phyloP scores from a whole-genome alignment of 2,888 invertebrate species.

The Temnothorax unifasciatus region DNA sequence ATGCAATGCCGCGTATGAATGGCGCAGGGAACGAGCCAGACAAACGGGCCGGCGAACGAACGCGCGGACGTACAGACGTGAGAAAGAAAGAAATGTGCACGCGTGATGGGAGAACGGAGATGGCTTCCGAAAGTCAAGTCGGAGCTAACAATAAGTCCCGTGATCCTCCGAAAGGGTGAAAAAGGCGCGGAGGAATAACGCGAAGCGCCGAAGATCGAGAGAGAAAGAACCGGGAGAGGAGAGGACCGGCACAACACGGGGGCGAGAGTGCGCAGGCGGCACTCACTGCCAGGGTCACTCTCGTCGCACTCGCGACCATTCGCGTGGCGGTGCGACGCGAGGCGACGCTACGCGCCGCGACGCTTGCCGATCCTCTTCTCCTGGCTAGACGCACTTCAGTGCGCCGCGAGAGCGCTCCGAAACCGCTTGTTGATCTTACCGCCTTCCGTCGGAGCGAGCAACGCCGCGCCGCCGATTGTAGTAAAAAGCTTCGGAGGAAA shows the following conservation, averaged over 20 bases:
- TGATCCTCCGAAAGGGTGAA: neutral
- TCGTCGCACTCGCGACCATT: conserved; percentile 66
- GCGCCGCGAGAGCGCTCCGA: conserved; percentile 77
- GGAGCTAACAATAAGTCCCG: neutral
- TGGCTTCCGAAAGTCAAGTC: neutral
- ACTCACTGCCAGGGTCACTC: conserved; percentile 85
- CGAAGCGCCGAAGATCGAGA: neutral
- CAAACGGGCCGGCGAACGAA: conserved; percentile 5
- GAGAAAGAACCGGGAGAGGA: neutral
- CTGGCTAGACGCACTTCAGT: conserved; percentile 69
- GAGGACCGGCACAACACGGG: conserved; percentile 58
- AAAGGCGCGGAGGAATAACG: neutral
- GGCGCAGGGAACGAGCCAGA: neutral
- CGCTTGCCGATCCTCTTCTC: conserved; percentile 64
- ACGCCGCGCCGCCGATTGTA: neutral
- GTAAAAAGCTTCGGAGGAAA: neutral
- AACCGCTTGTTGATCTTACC: conserved; percentile 67
- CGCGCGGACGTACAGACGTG: neutral
- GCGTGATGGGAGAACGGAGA: neutral
- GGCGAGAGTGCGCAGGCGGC: conserved; percentile 83
- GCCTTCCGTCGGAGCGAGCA: neutral
- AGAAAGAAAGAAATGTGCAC: neutral
- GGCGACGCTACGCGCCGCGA: conserved; percentile 44
- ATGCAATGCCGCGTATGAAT: conserved; percentile 7
- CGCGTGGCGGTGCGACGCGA: conserved; percentile 46